Base-by-base conservation (phyloP, 2,113 vertebrate genomes). In the Myotis davidii region DNA sequence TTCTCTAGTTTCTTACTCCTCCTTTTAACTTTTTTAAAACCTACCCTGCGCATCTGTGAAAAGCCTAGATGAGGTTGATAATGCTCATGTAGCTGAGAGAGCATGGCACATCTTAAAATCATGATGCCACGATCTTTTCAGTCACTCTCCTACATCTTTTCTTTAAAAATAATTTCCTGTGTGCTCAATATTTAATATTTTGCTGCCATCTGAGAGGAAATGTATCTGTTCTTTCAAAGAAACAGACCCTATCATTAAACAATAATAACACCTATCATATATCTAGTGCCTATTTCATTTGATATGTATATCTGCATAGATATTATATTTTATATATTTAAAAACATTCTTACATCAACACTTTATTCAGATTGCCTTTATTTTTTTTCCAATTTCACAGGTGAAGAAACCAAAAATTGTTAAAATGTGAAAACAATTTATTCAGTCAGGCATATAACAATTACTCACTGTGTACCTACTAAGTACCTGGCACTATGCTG, bases 121-220 rank as follows among this genome's bases (percentile, higher is more conserved):
- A 77, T 12, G 67, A 69, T 76, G 6, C 78, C 70, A 9, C 2
- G 42, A 94, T 97, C 83, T 95, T 95, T 90, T 69, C 76, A 93
- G 72, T 89, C 78, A 79, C 56, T 64, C 42, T 89, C 34, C 13
- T 14, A 97, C 48, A 92, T 85, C 34, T 96, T 97, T 95, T 45
- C 92, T 95, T 96, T 91, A 92, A 95, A 97, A 94, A 93, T 95
- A 98, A 97, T 97, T 97, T 97, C 96, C 96, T 97, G 95, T 90
- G 17, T 69, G 27, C 64, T 94, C 91, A 93, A 84, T 97, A 87
- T 96, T 96, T 96, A 97, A 97, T 96, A 96, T 96, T 81, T 94
- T 65, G 14, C 78, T 97, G 79, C 52, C 64, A 37, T 74, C 59
- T 69, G 89, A 83, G 70, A 94, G 94, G 91, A 96, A 91, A 92